Conservation (phyloP, 2,797 vertebrate genomes). For the Sarcophilus harrisii region DNA sequence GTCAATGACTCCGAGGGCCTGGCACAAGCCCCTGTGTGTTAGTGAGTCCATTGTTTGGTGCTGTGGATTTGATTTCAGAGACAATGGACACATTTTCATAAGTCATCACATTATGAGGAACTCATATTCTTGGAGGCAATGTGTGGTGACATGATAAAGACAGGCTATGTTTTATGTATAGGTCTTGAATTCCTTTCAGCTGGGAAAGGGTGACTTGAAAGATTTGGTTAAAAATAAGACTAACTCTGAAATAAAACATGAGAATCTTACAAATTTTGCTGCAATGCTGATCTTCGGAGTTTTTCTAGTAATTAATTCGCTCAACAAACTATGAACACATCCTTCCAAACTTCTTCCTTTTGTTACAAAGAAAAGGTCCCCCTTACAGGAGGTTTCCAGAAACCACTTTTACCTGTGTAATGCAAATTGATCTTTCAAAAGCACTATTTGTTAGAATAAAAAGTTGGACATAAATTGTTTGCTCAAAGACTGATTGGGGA, state of each 20-base stretch:
- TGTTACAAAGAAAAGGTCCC: conserved; percentile 31
- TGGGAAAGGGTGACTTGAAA: not conserved
- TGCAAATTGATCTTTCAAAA: conserved; percentile 52
- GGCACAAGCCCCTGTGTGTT: not conserved
- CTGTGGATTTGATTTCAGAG: not conserved
- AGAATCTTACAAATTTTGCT: not conserved
- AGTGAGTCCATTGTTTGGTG: not conserved
- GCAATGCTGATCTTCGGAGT: not conserved
- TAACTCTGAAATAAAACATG: not conserved
- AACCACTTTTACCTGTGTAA: conserved; percentile 42
- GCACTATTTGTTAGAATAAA: not conserved
- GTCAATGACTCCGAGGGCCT: conserved; percentile 8
- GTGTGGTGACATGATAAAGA: conserved; percentile 19
- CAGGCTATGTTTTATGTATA: not conserved
- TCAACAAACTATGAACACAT: fast-evolving
- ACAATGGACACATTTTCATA: conserved; percentile 19
- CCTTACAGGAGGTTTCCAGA: conserved; percentile 47
- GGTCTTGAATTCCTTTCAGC: conserved; percentile 32
- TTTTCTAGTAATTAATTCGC: conserved; percentile 2
- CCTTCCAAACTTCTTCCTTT: conserved; percentile 6
- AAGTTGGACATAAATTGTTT: not conserved
- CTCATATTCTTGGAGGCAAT: conserved; percentile 11
- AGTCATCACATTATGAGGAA: not conserved
- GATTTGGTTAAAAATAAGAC: not conserved
- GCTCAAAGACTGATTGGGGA: not conserved